Base-by-base conservation (phyloP, 2,888 invertebrate genomes). In the Isoperla grammatica region DNA sequence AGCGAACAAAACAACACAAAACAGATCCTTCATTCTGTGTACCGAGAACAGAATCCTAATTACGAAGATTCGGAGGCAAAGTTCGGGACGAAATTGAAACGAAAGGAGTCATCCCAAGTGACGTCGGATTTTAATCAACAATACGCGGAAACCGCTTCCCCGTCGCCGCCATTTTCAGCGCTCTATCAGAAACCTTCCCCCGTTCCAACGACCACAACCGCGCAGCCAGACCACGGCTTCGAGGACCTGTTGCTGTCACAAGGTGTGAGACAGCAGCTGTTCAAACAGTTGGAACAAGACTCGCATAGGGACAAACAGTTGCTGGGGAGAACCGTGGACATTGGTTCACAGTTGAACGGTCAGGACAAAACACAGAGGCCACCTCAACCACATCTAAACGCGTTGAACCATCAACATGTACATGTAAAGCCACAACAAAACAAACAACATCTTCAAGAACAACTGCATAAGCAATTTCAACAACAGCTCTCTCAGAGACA, bases 381-480 rank as follows among this genome's bases (percentile, higher is more conserved):
- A 8, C 29, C 4, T 4, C 29, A 29, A 29, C 3, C 19, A 13
- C 17, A 15, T 11, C 6, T 11, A 6, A 11, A 13, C 15, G 19
- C 45, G 2, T 11, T 45, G 6, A 87, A 86, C 68, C 87, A 87
- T 65, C 88, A 88, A 67, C 82, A 88, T 65, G 85, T 88, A 66
- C 81, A 87, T 3, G 88, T 89, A 67, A 88, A 86, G 68, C 88
- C 88, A 68, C 88, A 89, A 67, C 82, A 89, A 66, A 53, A 53
- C 17, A 35, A 87, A 87, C 84, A 88, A 68, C 85, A 87, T 68
- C 67, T 86, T 0, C 81, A 80, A 65, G 82, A 84, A 65, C 90
- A 90, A 70, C 82, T 87, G 4, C 83, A 84, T 22, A 82, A 81
- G 66, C 65, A 66, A 43, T 65, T 64, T 39, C 61, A 61, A 22